These are phyloP conservation scores for Ochlodes sylvanus DNA, from an alignment of 2,888 invertebrate genomes.

Conservation along the genomic window DNA sequence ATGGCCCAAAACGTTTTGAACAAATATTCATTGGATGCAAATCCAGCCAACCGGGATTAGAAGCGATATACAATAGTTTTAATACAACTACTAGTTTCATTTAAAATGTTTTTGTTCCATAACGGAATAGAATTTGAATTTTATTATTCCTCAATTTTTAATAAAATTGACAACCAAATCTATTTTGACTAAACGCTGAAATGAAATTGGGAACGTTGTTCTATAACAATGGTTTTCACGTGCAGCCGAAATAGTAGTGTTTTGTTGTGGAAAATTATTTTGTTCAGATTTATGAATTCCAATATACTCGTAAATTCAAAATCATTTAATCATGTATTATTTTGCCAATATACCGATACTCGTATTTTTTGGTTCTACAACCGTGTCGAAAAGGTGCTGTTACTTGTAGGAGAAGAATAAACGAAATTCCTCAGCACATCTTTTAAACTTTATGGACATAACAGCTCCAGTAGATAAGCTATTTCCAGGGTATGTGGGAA, in stretches of 20 bases:
- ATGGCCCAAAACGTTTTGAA: slow-evolving; percentile 72
- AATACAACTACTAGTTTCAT: slow-evolving; percentile 42
- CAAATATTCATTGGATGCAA: slow-evolving; percentile 80
- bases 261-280: too few relatives aligned
- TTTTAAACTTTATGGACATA: too few relatives aligned
- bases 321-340: too few relatives aligned
- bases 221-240: background rate
- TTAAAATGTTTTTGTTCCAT: slow-evolving; percentile 37
- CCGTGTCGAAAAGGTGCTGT: too few relatives aligned
- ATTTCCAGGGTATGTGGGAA: too few relatives aligned
- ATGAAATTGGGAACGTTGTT: background rate
- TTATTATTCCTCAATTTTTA: slow-evolving; percentile 14
- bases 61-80: slow-evolving; percentile 59
- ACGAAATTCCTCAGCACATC: too few relatives aligned
- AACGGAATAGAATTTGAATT: slow-evolving; percentile 27
- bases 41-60: slow-evolving; percentile 71
- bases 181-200: background rate
- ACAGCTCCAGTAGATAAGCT: too few relatives aligned
- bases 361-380: too few relatives aligned
- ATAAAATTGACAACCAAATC: slow-evolving; percentile 7
- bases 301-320: too few relatives aligned
- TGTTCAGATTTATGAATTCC: too few relatives aligned
- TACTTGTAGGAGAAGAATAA: too few relatives aligned
- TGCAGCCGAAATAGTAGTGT: background rate
- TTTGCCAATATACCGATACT: too few relatives aligned